Base-by-base conservation (phyloP, 2,797 vertebrate genomes). In the Coranthus polyacanthus region DNA sequence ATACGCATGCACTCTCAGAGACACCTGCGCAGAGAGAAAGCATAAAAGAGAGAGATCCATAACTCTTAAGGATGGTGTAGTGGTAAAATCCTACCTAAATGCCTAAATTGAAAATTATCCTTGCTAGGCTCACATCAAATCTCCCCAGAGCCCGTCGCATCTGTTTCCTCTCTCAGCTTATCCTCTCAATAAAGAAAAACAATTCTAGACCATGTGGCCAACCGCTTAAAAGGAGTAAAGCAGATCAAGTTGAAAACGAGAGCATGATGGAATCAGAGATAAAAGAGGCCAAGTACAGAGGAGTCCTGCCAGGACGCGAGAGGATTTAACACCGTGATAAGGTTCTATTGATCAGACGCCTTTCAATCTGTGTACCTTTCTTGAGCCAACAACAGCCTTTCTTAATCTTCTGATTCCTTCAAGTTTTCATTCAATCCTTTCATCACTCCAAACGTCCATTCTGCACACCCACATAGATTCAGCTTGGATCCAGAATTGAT, bases 321-420 rank as follows among this genome's bases (percentile, higher is more conserved):
- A 69, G 66, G 79, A 81, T 86, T 76, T 82, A 75, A 71, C 60
- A 64, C 46, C 42, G 18, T 6, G 59, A 80, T 87, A 75, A 76
- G 32, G 73, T 66, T 55, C 44, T 83, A 91, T 85, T 75, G 85
- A 88, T 91, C 63, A 71, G 73, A 75, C 38, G 46, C 47, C 69
- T 79, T 60, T 86, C 81, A 67, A 53, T 67, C 78, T 68, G 67
- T 74, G 16, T 68, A 71, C 65, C 70, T 73, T 80, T 71, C n/a
- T 68, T 74, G 16, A 80, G 78, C 55, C 83, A 64, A 70, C 74
- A 76, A 57, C 56, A 66, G 64, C 60, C 68, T 77, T 56, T 65
- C 80, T 57, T 81, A 78, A 87, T 85, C 85, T 82, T 83, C 75
- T 70, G 60, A 78, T 71, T 69, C 74, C 64, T 75, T 26, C 26